These are phyloP conservation scores for Asobara japonica DNA, from an alignment of 1,140 invertebrate genomes.

Conservation along the genomic window DNA sequence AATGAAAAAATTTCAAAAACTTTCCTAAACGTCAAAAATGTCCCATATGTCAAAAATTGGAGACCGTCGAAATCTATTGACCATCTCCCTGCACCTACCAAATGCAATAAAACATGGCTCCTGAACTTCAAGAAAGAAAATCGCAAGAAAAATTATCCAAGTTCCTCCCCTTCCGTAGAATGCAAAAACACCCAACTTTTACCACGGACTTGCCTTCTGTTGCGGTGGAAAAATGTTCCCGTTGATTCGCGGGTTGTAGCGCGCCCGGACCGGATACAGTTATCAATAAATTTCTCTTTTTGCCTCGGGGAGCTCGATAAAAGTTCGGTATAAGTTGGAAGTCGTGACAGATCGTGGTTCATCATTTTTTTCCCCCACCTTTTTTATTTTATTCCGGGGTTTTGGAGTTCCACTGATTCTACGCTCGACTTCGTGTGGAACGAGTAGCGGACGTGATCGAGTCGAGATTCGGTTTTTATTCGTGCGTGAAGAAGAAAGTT, in stretches of 20 bases:
- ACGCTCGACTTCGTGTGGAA: not conserved
- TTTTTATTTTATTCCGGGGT: not conserved
- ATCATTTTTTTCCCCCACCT: not conserved
- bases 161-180: too few relatives aligned
- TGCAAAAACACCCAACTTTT: not conserved
- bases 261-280: not conserved
- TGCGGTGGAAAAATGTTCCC: not conserved
- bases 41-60: too few relatives aligned
- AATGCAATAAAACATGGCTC: too few relatives aligned
- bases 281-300: slow-evolving; percentile 1
- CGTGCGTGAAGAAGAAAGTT: slow-evolving; percentile 8
- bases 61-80: too few relatives aligned
- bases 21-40: too few relatives aligned
- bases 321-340: slow-evolving; percentile 6
- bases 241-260: not conserved
- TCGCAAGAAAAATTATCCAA: too few relatives aligned
- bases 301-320: not conserved
- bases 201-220: not conserved
- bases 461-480: not conserved
- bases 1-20: too few relatives aligned
- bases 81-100: too few relatives aligned
- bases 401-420: slow-evolving; percentile 7
- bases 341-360: slow-evolving; percentile 6
- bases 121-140: too few relatives aligned
- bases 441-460: not conserved